phyloP scores from a whole-genome alignment of 2,888 invertebrate genomes.

The Subacronicta megacephala region DNA sequence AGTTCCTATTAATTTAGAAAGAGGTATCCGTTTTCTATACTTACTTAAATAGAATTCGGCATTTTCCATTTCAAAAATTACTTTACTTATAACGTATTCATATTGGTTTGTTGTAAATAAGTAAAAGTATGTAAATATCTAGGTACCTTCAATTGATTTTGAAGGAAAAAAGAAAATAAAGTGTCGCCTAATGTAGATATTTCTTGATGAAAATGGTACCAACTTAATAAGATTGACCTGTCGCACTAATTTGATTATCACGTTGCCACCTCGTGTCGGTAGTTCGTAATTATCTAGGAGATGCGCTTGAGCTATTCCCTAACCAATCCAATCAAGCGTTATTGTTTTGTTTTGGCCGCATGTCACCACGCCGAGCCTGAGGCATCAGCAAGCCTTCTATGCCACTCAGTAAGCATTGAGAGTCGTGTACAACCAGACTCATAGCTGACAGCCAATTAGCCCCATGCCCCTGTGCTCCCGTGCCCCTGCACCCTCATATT shows the following conservation, averaged over 20 bases:
- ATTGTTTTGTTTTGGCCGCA: constrained; percentile 73
- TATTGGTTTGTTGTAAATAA: too few species aligned
- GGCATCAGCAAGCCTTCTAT: constrained; percentile 65
- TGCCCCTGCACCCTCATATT: constrained; percentile 61
- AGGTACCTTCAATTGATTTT: too few species aligned
- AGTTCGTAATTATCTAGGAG: constrained; percentile 15
- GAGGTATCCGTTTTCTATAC: too few species aligned
- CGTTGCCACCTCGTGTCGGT: constrained; percentile 20
- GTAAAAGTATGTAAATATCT: too few species aligned
- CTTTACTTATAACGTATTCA: too few species aligned
- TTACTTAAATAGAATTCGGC: too few species aligned
- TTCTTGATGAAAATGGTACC: constrained; percentile 14
- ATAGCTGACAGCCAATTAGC: constrained; percentile 88
- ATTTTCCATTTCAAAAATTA: too few species aligned
- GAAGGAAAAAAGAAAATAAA: constrained; percentile 5
- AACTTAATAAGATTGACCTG: constrained; percentile 27
- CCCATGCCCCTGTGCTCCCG: constrained; percentile 67
- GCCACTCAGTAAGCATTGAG: constrained; percentile 66
- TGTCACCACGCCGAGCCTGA: constrained; percentile 64
- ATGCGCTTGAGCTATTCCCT: constrained; percentile 45
- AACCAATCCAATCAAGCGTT: constrained; percentile 66
- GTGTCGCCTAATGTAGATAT: constrained; percentile 22
- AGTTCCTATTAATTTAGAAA: too few species aligned
- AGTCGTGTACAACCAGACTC: constrained; percentile 74
- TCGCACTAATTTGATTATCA: constrained; percentile 39